A percentile compares a stretch with the other conserved stretches of the same genome.
phyloP scores from a whole-genome alignment of 2,888 invertebrate genomes.

The Eupsilia transversa region DNA sequence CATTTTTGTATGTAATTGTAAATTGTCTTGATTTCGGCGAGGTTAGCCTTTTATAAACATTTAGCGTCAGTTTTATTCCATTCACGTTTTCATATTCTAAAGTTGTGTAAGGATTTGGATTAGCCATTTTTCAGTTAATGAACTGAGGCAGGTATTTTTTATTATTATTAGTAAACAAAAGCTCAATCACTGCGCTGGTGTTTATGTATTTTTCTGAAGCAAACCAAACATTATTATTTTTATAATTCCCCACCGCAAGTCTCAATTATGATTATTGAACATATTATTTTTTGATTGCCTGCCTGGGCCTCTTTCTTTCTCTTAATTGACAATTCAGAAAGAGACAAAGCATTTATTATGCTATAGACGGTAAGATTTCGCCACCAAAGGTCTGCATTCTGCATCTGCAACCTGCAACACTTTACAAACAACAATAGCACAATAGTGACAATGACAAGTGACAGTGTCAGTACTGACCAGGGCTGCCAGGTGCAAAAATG shows the following conservation, averaged over 20 bases:
- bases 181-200: not conserved
- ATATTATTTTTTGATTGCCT: not conserved
- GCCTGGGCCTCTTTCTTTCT: not conserved
- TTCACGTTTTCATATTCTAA: conserved; percentile 84
- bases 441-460: too few relatives aligned
- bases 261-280: conserved; percentile 9
- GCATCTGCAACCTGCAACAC: too few relatives aligned
- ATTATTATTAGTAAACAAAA: not conserved
- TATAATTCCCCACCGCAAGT: not conserved
- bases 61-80: conserved; percentile 80
- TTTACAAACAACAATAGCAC: too few relatives aligned
- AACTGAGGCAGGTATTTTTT: not conserved
- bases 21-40: conserved; percentile 81
- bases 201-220: not conserved
- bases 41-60: conserved; percentile 74
- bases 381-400: too few relatives aligned
- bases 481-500: too few relatives aligned
- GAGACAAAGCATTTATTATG: conserved; percentile 8
- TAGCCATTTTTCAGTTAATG: conserved; percentile 16
- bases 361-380: not conserved
- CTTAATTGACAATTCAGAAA: not conserved
- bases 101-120: conserved; percentile 46
- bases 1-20: conserved; percentile 82
- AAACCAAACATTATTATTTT: not conserved
- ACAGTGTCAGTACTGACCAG: too few relatives aligned